Conservation (phyloP, 2,888 invertebrate species). For the Cephonodes hylas region DNA sequence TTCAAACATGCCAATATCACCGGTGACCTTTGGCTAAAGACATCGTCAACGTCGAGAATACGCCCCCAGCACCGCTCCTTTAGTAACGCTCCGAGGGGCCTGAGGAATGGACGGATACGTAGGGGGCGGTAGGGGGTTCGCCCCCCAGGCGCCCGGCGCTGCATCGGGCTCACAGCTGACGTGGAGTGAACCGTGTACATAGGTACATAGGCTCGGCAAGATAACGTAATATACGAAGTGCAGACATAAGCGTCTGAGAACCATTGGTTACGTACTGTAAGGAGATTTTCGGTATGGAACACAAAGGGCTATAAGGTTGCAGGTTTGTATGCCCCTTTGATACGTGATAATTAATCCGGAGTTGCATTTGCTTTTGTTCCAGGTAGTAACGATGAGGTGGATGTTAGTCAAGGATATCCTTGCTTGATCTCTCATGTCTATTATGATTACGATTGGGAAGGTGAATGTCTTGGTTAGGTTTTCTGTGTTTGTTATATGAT, state of each 20-base stretch:
- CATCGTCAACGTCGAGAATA: conserved; percentile 5
- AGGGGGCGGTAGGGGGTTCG: conserved; percentile 19
- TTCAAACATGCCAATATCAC: neutral
- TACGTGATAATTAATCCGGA: neutral
- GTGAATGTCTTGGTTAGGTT: too few species aligned
- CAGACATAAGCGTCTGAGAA: neutral
- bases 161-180: conserved; percentile 47
- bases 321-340: neutral
- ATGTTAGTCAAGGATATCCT: too few species aligned
- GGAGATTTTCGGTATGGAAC: neutral
- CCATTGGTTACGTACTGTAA: neutral
- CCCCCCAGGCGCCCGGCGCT: conserved; percentile 31
- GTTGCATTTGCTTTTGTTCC: neutral
- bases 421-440: too few species aligned
- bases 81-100: conserved; percentile 48
- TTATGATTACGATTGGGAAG: too few species aligned
- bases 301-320: neutral
- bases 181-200: conserved; percentile 25
- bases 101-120: conserved; percentile 46
- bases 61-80: conserved; percentile 26
- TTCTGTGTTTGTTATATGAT: too few species aligned
- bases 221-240: conserved; percentile 27
- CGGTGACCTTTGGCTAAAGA: neutral
- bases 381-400: too few species aligned
- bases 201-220: conserved; percentile 33